Evolutionary conservation across 2,888 invertebrate species (phyloP), one percentile per base, ranked within the genome.

Genomic region (Brachynemurus nebulosus): DNA sequence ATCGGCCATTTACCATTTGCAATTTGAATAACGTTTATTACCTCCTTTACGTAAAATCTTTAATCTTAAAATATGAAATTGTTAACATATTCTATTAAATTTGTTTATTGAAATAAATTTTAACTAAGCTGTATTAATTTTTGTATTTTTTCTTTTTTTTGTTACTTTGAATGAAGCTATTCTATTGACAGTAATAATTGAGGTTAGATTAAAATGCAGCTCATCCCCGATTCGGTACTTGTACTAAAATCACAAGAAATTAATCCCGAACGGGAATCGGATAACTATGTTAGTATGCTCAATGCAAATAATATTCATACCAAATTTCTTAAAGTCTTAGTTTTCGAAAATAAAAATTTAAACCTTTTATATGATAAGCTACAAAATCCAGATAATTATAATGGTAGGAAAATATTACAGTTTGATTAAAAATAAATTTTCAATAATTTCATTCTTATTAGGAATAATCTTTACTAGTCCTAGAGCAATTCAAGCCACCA

Each of bases 401-500:
- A 63, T 38, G 74, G 67, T 53, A 47, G 34, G n/a, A n/a, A n/a
- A n/a, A n/a, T n/a, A n/a, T n/a, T n/a, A n/a, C n/a, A 42, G 39
- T 33, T 20, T 23, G 9, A 11, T n/a, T 12, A 19, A 30, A 14
- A 33, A 19, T n/a, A 11, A 17, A 17, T 40, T 14, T 21, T 8
- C 17, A 25, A 7, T 4, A 16, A 37, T n/a, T 37, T 37, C 12
- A 16, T 11, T 45, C 17, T 39, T 47, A 40, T 36, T 30, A 53
- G 53, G 66, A 21, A 55, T 74, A 20, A 62, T 74, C 4, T 69
- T 75, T 44, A 71, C 72, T 2, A 74, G 74, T 54, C 73, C 73
- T 2, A 60, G 75, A 21, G 70, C 71, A 53, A 68, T 74, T 8
- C 62, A 66, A 50, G 71, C 71, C 3, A 62, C 67, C 2, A 54